Conservation (phyloP, 2,113 vertebrate species). For the Neogale vison region DNA sequence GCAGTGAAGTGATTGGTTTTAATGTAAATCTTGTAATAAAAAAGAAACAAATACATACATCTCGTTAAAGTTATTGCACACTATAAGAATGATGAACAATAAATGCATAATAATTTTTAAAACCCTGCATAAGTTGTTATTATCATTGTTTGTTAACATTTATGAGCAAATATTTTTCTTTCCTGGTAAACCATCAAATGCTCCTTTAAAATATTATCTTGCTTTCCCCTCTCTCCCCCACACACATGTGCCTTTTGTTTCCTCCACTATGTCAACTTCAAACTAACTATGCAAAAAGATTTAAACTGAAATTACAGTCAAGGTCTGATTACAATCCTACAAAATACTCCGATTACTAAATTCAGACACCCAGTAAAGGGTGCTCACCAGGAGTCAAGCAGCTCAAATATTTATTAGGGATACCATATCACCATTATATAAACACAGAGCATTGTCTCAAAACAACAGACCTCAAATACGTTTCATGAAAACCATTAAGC, state of each 20-base stretch:
- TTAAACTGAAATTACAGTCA: constrained; percentile 30
- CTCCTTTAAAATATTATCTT: not conserved
- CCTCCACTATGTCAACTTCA: not conserved
- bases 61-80: not conserved
- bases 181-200: not conserved
- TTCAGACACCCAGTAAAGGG: not conserved
- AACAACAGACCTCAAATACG: constrained; percentile 8
- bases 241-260: not conserved
- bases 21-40: not conserved
- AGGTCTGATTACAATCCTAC: not conserved
- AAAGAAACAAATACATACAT: not conserved
- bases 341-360: not conserved
- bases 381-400: not conserved
- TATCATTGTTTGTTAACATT: constrained; percentile 12
- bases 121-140: not conserved
- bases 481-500: constrained; percentile 37
- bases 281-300: constrained; percentile 42
- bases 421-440: not conserved
- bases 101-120: not conserved
- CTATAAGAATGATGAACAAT: not conserved
- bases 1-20: not conserved
- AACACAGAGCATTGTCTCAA: not conserved
- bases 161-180: not conserved
- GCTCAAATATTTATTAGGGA: not conserved
- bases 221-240: not conserved